Evolutionary conservation across 2,797 vertebrate genomes (phyloP).

Genomic region (Mormyrus hasselquistii): DNA sequence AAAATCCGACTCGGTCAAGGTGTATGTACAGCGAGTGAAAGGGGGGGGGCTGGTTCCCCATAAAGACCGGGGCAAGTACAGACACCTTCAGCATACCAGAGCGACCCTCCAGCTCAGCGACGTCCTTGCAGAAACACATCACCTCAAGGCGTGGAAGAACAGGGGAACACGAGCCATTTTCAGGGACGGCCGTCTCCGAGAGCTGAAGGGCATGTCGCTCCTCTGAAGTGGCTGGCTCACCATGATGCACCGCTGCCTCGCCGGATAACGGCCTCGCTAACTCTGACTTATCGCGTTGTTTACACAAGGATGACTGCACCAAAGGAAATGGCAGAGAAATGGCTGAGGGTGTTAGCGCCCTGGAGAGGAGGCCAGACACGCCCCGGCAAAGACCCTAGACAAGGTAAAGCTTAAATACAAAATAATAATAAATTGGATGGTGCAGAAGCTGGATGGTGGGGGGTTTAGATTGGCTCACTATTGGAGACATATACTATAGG

Average conservation of each 20-base stretch:
- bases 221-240: not conserved
- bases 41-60: not conserved
- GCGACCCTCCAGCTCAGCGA: not conserved
- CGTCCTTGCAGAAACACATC: not conserved
- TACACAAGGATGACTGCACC: slow-evolving; percentile 42
- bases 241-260: not conserved
- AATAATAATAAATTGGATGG: not conserved
- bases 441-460: not conserved
- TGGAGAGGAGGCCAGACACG: slow-evolving; percentile 41
- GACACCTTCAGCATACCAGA: slow-evolving; percentile 27
- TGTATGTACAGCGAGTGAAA: not conserved
- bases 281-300: slow-evolving; percentile 25
- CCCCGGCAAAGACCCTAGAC: slow-evolving; percentile 31
- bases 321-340: slow-evolving; percentile 44
- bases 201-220: not conserved
- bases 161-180: not conserved
- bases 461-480: not conserved
- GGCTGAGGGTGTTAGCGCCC: slow-evolving; percentile 41
- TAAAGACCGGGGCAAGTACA: slow-evolving; percentile 21
- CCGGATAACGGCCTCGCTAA: not conserved
- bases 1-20: not conserved
- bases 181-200: not conserved
- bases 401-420: slow-evolving; percentile 32
- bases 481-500: not conserved
- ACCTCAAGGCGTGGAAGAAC: slow-evolving; percentile 26